phyloP scores from a whole-genome alignment of 2,113 vertebrate genomes.

The Leucopsar rothschildi region DNA sequence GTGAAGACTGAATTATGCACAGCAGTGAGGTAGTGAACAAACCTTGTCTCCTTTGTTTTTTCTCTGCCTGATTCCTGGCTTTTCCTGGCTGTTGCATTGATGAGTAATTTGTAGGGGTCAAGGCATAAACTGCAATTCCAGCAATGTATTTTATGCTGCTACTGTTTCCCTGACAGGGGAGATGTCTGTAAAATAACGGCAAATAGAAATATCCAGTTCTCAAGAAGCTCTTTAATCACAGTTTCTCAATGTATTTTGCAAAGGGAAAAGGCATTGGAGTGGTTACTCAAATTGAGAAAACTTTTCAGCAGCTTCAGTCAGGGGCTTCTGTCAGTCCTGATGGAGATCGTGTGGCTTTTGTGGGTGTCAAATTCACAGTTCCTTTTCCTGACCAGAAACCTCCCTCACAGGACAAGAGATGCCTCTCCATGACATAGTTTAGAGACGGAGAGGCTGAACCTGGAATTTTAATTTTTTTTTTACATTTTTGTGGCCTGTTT shows the following conservation, averaged over 20 bases:
- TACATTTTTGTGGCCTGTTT: rapidly evolving
- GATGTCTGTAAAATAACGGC: background rate
- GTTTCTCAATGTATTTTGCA: background rate
- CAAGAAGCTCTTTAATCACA: background rate
- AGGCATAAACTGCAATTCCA: background rate
- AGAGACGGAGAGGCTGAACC: background rate
- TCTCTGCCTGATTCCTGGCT: background rate
- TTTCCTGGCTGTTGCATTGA: background rate
- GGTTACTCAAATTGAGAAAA: background rate
- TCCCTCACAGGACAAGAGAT: background rate
- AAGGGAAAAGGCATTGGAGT: background rate
- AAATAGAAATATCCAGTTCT: background rate
- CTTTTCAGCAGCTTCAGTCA: background rate
- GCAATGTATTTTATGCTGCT: background rate
- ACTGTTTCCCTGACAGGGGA: background rate
- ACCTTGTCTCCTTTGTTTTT: background rate
- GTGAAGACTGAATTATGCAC: background rate
- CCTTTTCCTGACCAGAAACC: background rate
- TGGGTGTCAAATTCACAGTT: background rate
- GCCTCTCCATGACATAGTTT: background rate
- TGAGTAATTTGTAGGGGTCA: constrained; percentile 29
- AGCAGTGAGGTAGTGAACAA: background rate
- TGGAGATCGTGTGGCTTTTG: background rate
- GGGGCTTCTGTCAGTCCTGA: background rate
- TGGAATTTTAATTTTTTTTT: background rate